Base-by-base conservation (phyloP, 2,888 invertebrate species). In the Pammene fasciana region DNA sequence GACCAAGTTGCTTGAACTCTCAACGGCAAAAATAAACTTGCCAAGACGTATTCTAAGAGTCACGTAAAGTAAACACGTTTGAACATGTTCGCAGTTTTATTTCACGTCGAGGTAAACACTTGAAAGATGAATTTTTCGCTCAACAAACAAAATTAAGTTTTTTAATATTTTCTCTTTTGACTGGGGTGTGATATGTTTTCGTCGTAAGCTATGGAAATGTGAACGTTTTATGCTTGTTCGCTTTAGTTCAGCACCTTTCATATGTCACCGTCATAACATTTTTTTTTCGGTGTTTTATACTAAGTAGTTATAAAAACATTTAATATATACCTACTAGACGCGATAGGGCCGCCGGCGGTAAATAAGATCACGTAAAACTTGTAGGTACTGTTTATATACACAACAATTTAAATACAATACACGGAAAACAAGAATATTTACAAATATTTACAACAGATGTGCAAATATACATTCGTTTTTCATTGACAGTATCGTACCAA, bases 111-210 rank as follows among this genome's bases (percentile, higher is more conserved):
- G 79, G 85, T 86, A 89, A 88, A 88, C 84, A 87, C 82, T 83
- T 86, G 85, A 85, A 88, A 88, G 83, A 88, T 86, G 86, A 87
- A 86, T 87, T 86, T 86, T 82, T 81, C 80, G 79, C 79, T 86
- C 81, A 78, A 82, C 86, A 88, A 87, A 89, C 83, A 87, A 82
- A 85, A 84, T 83, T 83, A 83, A 83, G 82, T 84, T 83, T 73
- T 68, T 73, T 72, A 74, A 74, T 75, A 72, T 72, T 66, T 70
- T 36, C 46, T 18, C 68, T 16, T 41, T 38, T 54, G 60, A 46
- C 41, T 57, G 59, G 46, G 65, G 65, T 65, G 65, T 52, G 59
- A 68, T 64, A 45, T 65, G 54, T 70, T 60, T 70, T 65, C 55
- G 38, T 34, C 11, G 60, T 65, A 60, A 70, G 56, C 64, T 43